Conservation (phyloP, 2,888 invertebrate genomes). For the Mechanitis mazaeus region DNA sequence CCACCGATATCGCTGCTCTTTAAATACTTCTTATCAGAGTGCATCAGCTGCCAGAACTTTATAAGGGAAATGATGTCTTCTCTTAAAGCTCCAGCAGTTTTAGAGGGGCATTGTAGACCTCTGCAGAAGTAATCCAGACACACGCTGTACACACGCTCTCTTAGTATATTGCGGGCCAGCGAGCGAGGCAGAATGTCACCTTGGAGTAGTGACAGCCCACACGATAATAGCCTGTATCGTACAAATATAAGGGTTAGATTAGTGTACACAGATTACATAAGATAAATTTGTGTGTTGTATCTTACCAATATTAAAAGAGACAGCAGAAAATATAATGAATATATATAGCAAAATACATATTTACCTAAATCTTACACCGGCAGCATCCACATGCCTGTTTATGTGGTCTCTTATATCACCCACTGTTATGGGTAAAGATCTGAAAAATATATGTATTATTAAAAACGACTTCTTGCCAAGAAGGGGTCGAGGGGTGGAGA, state of each 20-base stretch:
- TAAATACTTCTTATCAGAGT: conserved; percentile 94
- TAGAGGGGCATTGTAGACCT: conserved; percentile 91
- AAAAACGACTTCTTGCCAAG: too few species aligned
- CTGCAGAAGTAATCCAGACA: conserved; percentile 97
- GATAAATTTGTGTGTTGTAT: not conserved
- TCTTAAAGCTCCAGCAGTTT: conserved; percentile 83
- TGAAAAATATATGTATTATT: conserved; percentile 32
- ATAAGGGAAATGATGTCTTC: conserved; percentile 93
- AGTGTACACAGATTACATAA: not conserved
- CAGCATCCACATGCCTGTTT: conserved; percentile 91
- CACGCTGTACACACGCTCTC: conserved; percentile 95
- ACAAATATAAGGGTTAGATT: not conserved
- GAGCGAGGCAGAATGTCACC: conserved; percentile 92
- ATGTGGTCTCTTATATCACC: conserved; percentile 83
- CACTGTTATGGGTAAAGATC: conserved; percentile 89
- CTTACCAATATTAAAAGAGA: too few species aligned
- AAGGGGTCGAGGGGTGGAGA: too few species aligned
- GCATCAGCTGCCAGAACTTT: conserved; percentile 97
- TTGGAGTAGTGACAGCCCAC: conserved; percentile 94
- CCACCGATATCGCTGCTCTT: conserved; percentile 89
- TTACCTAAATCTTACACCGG: conserved; percentile 93
- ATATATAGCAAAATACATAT: conserved; percentile 23
- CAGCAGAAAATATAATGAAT: too few species aligned
- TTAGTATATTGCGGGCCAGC: conserved; percentile 91
- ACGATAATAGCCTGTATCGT: conserved; percentile 83